phyloP scores from a whole-genome alignment of 2,113 vertebrate genomes.

The Sturnus vulgaris region DNA sequence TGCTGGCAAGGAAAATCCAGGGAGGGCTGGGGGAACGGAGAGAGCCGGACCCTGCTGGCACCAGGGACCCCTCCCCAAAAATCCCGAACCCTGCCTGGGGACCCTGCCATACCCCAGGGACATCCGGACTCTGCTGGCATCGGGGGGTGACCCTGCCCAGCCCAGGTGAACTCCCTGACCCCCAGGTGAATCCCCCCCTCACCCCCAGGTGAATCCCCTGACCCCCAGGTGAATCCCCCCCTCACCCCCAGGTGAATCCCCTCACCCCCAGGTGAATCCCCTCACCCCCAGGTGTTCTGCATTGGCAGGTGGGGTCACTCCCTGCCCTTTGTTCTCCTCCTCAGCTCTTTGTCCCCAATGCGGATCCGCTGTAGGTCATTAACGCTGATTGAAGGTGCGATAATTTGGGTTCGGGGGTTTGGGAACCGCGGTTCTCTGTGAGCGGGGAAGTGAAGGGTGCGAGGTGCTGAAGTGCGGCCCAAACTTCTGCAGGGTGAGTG shows the following conservation, averaged over 20 bases:
- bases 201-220: too few relatives aligned
- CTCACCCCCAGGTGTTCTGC: neutral
- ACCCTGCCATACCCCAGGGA: too few relatives aligned
- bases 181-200: neutral
- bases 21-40: neutral
- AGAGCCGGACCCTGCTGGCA: fast-evolving
- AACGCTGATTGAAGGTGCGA: fast-evolving
- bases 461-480: fast-evolving
- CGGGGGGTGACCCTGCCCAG: neutral
- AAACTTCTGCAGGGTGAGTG: neutral
- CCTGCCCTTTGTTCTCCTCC: too few relatives aligned
- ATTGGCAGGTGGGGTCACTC: fast-evolving
- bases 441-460: fast-evolving
- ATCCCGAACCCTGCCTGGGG: too few relatives aligned
- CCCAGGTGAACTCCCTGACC: neutral
- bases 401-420: fast-evolving
- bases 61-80: neutral
- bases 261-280: too few relatives aligned
- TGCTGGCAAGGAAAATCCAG: slow-evolving; percentile 34
- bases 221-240: neutral
- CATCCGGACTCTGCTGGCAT: too few relatives aligned
- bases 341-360: neutral
- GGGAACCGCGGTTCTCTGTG: fast-evolving
- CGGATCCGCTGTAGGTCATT: fast-evolving
- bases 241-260: too few relatives aligned